Evolutionary conservation across 2,888 invertebrate genomes (phyloP), one percentile per base, ranked within the genome.

Genomic region (Griposia aprilina): DNA sequence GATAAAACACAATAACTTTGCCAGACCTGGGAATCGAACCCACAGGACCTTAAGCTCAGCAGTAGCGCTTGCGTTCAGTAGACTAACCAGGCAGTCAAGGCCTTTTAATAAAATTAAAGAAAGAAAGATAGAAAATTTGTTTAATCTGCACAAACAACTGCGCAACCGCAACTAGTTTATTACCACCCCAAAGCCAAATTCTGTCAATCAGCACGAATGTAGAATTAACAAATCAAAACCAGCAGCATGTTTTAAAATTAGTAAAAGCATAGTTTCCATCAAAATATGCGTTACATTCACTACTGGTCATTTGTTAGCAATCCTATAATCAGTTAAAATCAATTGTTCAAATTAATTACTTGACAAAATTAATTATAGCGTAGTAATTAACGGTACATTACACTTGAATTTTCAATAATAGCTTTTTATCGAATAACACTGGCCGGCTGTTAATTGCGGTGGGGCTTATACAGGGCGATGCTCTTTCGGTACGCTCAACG

Each of bases 401-500:
- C 88, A 87, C 82, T 90, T 82, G 76, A 87, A 87, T 88, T 86
- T 86, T 84, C 85, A 86, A 87, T 91, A 87, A 90, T 88, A 82
- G 87, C 87, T 88, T 90, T 90, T 90, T 88, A 86, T 87, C 80
- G 85, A 79, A 84, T 82, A 84, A 85, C 85, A 86, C 74, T 78
- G 79, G 68, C 79, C 76, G 60, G 48, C 79, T 78, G 72, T 89
- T 83, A 89, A 90, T 88, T 90, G 91, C 81, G 90, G 90, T 84
- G 52, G 79, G 71, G 87, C 80, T 89, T 87, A 88, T 85, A 73
- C 81, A 77, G 81, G 77, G 48, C 78, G 78, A 82, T 87, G 87
- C 89, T 88, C 91, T 90, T 90, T 92, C 91, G 86, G 91, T 92
- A 92, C 92, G 93, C 91, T 91, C 91, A 91, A 90, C 88, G 85